Conservation (phyloP, 2,797 vertebrate species). For the Rhinella marina region DNA sequence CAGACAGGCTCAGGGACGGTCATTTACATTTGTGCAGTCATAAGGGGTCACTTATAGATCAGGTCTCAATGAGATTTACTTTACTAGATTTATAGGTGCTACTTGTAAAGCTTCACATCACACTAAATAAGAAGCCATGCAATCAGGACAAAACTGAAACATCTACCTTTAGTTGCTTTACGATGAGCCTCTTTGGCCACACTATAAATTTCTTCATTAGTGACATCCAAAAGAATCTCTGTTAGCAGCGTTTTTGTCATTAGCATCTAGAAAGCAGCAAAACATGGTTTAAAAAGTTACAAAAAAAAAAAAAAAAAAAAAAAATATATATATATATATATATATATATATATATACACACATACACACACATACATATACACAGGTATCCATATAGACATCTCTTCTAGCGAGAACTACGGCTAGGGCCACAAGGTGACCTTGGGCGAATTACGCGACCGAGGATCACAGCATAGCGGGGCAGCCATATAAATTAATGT, state of each 20-base stretch:
- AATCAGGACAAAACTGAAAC: constrained; percentile 58
- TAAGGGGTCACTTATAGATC: background rate
- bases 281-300: background rate
- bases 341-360: too few relatives aligned
- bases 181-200: constrained; percentile 93
- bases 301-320: background rate
- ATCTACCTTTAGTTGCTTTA: constrained; percentile 98
- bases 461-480: too few relatives aligned
- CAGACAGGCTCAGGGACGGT: background rate
- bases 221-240: constrained; percentile 96
- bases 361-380: too few relatives aligned
- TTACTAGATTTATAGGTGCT: background rate
- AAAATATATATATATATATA: too few relatives aligned
- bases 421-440: too few relatives aligned
- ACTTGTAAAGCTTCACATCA: background rate
- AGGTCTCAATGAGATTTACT: too few relatives aligned
- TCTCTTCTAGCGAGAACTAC: too few relatives aligned
- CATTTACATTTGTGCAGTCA: background rate
- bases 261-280: constrained; percentile 81
- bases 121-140: constrained; percentile 52
- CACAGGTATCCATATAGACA: too few relatives aligned
- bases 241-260: constrained; percentile 97
- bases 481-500: too few relatives aligned
- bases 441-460: too few relatives aligned
- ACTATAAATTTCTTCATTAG: constrained; percentile 94